Conservation (phyloP, 2,888 invertebrate genomes). For the Drosophila testacea region DNA sequence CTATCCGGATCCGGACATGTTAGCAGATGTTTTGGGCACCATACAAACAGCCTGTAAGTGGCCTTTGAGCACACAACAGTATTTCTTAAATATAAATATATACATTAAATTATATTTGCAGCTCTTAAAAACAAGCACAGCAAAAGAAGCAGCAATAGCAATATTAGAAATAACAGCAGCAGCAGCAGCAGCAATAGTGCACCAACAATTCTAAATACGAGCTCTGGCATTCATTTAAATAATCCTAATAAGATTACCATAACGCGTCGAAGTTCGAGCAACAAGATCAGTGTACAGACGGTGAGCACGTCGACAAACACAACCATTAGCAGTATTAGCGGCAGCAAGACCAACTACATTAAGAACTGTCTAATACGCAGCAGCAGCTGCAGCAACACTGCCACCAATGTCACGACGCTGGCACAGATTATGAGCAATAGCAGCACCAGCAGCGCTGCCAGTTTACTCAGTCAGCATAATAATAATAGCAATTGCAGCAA, state of each 20-base stretch:
- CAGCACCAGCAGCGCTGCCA: constrained; percentile 78
- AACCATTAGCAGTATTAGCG: constrained; percentile 49
- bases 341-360: constrained; percentile 77
- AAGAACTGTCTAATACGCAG: constrained; percentile 83
- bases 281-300: constrained; percentile 61
- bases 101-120: constrained; percentile 26
- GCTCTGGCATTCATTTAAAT: constrained; percentile 43
- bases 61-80: neutral
- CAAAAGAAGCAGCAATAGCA: constrained; percentile 26
- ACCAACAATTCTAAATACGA: constrained; percentile 48
- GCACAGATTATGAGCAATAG: constrained; percentile 83
- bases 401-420: constrained; percentile 81
- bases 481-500: constrained; percentile 72
- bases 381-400: constrained; percentile 83
- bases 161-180: constrained; percentile 30
- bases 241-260: constrained; percentile 73
- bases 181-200: constrained; percentile 36
- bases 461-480: constrained; percentile 71
- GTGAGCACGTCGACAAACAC: constrained; percentile 66
- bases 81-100: neutral
- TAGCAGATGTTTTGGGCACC: constrained; percentile 90
- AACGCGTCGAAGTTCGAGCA: constrained; percentile 66
- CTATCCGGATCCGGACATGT: constrained; percentile 91
- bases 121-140: constrained; percentile 73
- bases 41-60: constrained; percentile 86